phyloP scores from a whole-genome alignment of 2,797 vertebrate genomes.

The Phrynocephalus forsythii region DNA sequence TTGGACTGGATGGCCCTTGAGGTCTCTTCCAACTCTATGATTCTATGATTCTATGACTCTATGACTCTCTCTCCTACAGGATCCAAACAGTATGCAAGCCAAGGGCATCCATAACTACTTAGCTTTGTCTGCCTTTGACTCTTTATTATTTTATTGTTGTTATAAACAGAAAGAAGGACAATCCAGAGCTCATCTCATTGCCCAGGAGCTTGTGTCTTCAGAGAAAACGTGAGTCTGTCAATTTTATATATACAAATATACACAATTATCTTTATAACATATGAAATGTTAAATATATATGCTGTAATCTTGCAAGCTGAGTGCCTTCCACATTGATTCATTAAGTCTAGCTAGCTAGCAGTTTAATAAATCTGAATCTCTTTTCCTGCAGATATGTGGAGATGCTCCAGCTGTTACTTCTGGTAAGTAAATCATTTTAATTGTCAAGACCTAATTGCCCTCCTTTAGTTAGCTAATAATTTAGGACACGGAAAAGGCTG shows the following conservation, averaged over 20 bases:
- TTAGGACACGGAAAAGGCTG: conserved; percentile 50
- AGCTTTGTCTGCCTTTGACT: conserved; percentile 35
- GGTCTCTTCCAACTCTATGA: too few species aligned
- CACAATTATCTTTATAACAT: too few species aligned
- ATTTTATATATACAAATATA: neutral
- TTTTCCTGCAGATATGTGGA: conserved; percentile 87
- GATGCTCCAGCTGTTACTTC: conserved; percentile 85
- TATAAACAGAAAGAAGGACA: conserved; percentile 86
- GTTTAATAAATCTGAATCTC: conserved; percentile 67
- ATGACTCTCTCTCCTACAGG: neutral
- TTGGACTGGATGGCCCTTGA: too few species aligned
- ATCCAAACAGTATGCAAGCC: conserved; percentile 19
- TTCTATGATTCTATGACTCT: too few species aligned
- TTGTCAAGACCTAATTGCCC: conserved; percentile 50
- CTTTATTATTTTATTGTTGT: conserved; percentile 40
- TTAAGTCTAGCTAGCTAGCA: conserved; percentile 43
- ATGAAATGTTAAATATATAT: neutral
- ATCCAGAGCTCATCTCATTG: conserved; percentile 89
- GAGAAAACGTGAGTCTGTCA: conserved; percentile 90
- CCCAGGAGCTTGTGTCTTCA: conserved; percentile 90
- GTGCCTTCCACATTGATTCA: conserved; percentile 9
- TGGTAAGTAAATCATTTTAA: conserved; percentile 81
- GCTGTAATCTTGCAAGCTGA: conserved; percentile 43
- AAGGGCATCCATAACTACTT: conserved; percentile 18
- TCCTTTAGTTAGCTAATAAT: conserved; percentile 52